Percentiles rank a stretch among this genome's conserved stretches.
Conservation (phyloP, 2,113 vertebrate species). For the Lepisosteus oculatus region DNA sequence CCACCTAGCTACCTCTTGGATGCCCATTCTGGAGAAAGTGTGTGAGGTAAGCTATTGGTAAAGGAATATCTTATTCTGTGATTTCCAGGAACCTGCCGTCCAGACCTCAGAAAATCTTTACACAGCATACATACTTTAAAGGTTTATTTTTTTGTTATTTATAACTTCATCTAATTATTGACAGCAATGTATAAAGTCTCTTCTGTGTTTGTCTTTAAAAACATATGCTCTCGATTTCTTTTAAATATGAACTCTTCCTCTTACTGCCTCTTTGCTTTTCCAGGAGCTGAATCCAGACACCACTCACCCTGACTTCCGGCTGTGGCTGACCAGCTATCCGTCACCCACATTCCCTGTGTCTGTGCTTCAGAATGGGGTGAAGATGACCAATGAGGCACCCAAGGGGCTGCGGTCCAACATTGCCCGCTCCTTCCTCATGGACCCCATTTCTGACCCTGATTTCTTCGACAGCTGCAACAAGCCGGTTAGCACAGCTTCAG, state of each 20-base stretch:
- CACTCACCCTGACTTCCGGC: slow-evolving; percentile 82
- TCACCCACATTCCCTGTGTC: slow-evolving; percentile 81
- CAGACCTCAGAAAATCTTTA: too few relatives aligned
- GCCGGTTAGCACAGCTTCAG: slow-evolving; percentile 56
- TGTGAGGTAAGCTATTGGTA: slow-evolving; percentile 71
- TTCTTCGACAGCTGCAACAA: slow-evolving; percentile 81
- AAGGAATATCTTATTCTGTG: too few relatives aligned
- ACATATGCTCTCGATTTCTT: too few relatives aligned
- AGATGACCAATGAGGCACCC: slow-evolving; percentile 88
- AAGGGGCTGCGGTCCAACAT: slow-evolving; percentile 84
- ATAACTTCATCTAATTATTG: too few relatives aligned
- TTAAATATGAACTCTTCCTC: background rate
- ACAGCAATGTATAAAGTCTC: too few relatives aligned
- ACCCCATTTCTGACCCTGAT: slow-evolving; percentile 77
- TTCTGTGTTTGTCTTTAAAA: background rate
- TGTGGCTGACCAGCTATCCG: slow-evolving; percentile 89
- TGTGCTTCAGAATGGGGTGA: slow-evolving; percentile 84
- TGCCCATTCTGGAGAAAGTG: slow-evolving; percentile 80
- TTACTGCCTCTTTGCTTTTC: slow-evolving; percentile 16
- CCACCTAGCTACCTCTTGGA: slow-evolving; percentile 88
- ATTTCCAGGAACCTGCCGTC: too few relatives aligned
- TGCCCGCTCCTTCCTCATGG: slow-evolving; percentile 80
- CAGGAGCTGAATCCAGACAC: slow-evolving; percentile 80
- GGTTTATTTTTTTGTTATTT: too few relatives aligned
- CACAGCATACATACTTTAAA: too few relatives aligned